phyloP scores from a whole-genome alignment of 2,797 vertebrate genomes.

The Phylloscopus collybita region DNA sequence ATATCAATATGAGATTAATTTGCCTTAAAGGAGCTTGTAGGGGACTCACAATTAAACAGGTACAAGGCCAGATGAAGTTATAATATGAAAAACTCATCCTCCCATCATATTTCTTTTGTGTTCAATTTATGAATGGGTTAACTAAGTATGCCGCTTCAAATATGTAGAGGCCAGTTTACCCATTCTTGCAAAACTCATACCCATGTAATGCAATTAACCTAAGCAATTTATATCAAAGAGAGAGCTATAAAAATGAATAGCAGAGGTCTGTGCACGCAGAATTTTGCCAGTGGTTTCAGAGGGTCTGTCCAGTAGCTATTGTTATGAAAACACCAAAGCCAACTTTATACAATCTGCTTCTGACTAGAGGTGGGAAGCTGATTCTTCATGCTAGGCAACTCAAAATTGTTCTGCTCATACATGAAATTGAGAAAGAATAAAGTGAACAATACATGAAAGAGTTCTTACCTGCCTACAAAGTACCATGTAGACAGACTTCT shows the following conservation, averaged over 20 bases:
- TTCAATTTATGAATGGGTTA: conserved; percentile 3
- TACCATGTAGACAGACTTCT: neutral
- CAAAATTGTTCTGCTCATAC: neutral
- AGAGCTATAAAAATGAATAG: neutral
- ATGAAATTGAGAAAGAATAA: neutral
- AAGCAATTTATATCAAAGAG: neutral
- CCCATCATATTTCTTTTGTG: neutral
- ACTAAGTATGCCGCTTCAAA: neutral
- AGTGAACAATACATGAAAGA: neutral
- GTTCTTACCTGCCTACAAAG: neutral
- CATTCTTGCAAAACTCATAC: neutral
- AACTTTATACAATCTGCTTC: neutral
- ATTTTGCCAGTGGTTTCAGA: neutral
- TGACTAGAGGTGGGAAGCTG: neutral
- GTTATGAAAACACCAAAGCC: neutral
- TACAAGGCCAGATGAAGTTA: conserved; percentile 48
- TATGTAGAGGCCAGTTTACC: neutral
- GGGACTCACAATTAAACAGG: neutral
- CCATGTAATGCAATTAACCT: neutral
- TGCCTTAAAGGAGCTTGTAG: neutral
- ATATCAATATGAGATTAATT: conserved; percentile 13
- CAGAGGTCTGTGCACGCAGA: neutral
- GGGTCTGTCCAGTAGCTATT: neutral
- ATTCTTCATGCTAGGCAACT: neutral
- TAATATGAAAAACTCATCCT: conserved; percentile 6